Conservation (phyloP, 2,113 vertebrate species). For the Heterotis niloticus region DNA sequence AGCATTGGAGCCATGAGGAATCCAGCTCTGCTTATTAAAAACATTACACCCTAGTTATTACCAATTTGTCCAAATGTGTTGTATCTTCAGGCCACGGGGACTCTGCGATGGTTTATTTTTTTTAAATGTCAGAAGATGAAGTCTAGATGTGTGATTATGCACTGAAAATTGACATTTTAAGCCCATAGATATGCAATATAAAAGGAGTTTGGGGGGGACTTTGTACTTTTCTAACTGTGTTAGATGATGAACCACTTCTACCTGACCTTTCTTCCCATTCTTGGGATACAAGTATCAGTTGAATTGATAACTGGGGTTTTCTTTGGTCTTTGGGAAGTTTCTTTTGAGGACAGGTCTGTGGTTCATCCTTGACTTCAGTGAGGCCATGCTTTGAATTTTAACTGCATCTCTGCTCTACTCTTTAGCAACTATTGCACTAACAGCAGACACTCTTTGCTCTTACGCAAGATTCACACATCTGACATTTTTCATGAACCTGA, state of each 20-base stretch:
- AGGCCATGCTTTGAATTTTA: not conserved
- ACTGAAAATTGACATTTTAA: not conserved
- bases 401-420: not conserved
- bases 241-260: not conserved
- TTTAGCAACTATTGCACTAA: not conserved
- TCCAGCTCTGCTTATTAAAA: too few relatives aligned
- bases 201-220: too few relatives aligned
- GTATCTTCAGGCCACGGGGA: too few relatives aligned
- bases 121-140: not conserved
- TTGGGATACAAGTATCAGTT: slow-evolving; percentile 7
- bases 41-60: too few relatives aligned
- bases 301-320: not conserved
- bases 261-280: slow-evolving; percentile 15
- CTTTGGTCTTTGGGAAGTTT: slow-evolving; percentile 9
- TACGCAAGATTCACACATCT: not conserved
- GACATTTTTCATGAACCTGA: not conserved
- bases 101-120: not conserved
- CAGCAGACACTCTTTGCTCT: not conserved
- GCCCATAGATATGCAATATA: too few relatives aligned
- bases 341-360: not conserved
- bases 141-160: not conserved
- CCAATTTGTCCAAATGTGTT: too few relatives aligned
- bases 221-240: not conserved
- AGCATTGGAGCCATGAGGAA: too few relatives aligned
- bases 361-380: not conserved